Base-by-base conservation (phyloP, 2,888 invertebrate species). In the Ectemnius continuus region DNA sequence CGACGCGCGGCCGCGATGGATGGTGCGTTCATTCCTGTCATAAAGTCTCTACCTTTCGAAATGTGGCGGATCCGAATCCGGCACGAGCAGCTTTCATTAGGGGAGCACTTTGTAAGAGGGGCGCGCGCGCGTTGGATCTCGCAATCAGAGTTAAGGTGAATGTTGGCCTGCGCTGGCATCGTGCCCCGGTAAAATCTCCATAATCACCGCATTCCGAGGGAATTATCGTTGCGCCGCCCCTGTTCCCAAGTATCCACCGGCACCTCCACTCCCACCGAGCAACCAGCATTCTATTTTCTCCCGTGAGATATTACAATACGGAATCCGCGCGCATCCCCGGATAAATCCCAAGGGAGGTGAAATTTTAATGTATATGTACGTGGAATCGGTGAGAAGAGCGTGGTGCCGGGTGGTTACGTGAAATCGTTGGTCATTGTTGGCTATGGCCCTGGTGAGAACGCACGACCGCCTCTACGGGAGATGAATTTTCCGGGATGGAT, bases 161-260 rank as follows among this genome's bases (percentile, higher is more conserved):
- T 80, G 81, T 76, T 78, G 76, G 81, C 84, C 36, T 6, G 78
- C 60, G 77, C 80, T 85, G 82, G 84, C 84, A 85, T 82, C 82
- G 83, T 78, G 79, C 85, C 84, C 86, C 83, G 87, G 88, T 87
- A 88, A 88, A 86, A 88, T 88, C 86, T 87, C 80, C 84, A 85
- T 86, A 88, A 88, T 88, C 85, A 84, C 84, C 85, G 81, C 85
- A 82, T 87, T 88, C 79, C 75, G 74, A 81, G 75, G 78, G 80
- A 87, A 86, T 88, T 85, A 85, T 82, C 82, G 79, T 73, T 82
- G 85, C 83, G 79, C 73, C 83, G 85, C 83, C 84, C 82, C 84
- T 86, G 81, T 84, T 85, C 74, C 64, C 76, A 36, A 36, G 36
- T 36, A 36, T 36, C 36, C 36, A 36, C 1, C 36, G 36, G 36